Evolutionary conservation across 2,888 invertebrate genomes (phyloP).

Genomic region (Xestia sexstrigata): DNA sequence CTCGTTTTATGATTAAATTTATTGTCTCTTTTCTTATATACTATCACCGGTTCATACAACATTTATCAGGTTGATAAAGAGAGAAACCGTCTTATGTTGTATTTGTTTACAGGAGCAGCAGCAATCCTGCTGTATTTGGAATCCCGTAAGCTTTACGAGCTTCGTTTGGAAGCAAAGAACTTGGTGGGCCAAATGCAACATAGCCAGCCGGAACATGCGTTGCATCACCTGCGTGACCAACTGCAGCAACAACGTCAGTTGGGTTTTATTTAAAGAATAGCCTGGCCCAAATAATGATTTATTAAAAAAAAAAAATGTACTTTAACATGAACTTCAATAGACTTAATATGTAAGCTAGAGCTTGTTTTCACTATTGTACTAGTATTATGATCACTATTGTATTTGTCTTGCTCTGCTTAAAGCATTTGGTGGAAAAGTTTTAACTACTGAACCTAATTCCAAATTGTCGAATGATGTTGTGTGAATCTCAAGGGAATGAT

Average conservation of each 20-base stretch:
- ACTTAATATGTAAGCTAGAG: conserved; percentile 5
- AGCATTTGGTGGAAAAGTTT: conserved; percentile 2
- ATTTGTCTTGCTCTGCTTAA: conserved; percentile 8
- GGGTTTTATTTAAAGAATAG: conserved; percentile 58
- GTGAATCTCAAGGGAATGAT: conserved; percentile 21
- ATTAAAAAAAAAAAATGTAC: too few relatives aligned
- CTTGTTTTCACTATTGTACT: conserved; percentile 8
- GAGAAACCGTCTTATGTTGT: background rate
- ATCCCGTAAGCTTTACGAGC: conserved; percentile 93
- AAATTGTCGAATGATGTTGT: background rate
- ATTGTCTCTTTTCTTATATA: background rate
- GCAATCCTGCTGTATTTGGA: conserved; percentile 94
- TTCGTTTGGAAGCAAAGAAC: conserved; percentile 95
- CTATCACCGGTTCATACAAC: background rate
- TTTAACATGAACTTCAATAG: conserved; percentile 17
- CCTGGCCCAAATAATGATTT: background rate
- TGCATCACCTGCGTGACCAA: conserved; percentile 85
- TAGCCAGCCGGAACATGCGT: conserved; percentile 91
- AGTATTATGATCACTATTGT: conserved; percentile 4
- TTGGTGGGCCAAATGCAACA: conserved; percentile 97
- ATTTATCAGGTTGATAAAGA: background rate
- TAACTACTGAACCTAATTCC: conserved; percentile 13
- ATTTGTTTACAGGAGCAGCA: conserved; percentile 90
- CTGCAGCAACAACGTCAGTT: conserved; percentile 83
- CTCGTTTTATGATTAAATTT: background rate